phyloP scores from a whole-genome alignment of 2,113 vertebrate species.

The Mesocricetus auratus region DNA sequence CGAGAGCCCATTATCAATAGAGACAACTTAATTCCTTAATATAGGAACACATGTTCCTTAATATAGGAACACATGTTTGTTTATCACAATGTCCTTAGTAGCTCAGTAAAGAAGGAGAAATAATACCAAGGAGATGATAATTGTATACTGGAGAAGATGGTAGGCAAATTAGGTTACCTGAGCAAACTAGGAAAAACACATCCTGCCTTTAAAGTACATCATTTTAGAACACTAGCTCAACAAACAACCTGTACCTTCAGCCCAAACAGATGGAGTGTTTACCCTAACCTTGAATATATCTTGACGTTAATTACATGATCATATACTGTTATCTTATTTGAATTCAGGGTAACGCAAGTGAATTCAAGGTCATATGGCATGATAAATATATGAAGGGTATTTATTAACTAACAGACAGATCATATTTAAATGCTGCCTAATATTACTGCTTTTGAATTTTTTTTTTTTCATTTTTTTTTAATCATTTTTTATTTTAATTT shows the following conservation, averaged over 20 bases:
- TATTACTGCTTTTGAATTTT: slow-evolving; percentile 18
- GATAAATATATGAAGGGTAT: neutral
- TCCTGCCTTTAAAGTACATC: neutral
- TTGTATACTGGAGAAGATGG: neutral
- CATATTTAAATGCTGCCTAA: neutral
- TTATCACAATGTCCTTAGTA: neutral
- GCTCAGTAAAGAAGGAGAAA: neutral
- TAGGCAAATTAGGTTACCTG: neutral
- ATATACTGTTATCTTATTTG: neutral
- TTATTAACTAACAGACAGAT: slow-evolving; percentile 10
- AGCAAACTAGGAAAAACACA: neutral
- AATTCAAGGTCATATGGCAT: neutral
- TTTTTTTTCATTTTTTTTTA: too few species aligned
- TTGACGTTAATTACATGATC: neutral
- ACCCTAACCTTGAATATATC: neutral
- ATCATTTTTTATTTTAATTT: too few species aligned
- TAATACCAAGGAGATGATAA: neutral
- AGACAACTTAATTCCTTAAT: neutral
- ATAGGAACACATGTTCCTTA: neutral
- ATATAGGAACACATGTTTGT: neutral
- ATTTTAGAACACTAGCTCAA: neutral
- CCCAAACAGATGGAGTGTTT: neutral
- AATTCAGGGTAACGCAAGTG: neutral
- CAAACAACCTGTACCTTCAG: neutral
- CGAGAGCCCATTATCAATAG: neutral